Evolutionary conservation across 2,113 vertebrate species (phyloP).

Genomic region (Boulengeromyrus knoepffleri): DNA sequence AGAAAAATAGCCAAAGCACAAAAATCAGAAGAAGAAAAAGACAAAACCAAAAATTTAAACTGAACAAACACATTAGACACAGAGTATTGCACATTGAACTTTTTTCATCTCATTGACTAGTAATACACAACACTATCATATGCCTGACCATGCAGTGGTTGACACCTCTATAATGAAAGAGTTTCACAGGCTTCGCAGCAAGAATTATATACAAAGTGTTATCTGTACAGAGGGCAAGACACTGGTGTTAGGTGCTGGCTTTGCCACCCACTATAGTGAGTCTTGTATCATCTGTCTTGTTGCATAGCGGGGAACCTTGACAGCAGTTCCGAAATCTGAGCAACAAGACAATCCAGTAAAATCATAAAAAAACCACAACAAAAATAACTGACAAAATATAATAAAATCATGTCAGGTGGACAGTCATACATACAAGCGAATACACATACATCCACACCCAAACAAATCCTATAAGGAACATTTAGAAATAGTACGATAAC

Average conservation of each 20-base stretch:
- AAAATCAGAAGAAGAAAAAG: not conserved
- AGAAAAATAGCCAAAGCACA: constrained; percentile 22
- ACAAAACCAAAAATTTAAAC: constrained; percentile 18
- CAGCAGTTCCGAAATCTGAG: constrained; percentile 62
- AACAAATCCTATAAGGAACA: constrained; percentile 38
- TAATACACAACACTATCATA: constrained; percentile 70
- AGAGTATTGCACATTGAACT: constrained; percentile 86
- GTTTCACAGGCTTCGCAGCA: constrained; percentile 79
- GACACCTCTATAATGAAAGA: constrained; percentile 74
- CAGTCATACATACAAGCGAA: constrained; percentile 49
- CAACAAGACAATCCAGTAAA: constrained; percentile 66
- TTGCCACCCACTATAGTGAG: constrained; percentile 61
- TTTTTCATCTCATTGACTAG: constrained; percentile 67
- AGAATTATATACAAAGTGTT: constrained; percentile 79
- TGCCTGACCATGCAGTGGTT: constrained; percentile 81
- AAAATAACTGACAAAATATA: constrained; percentile 17
- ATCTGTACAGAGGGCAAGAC: constrained; percentile 63
- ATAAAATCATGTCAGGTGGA: constrained; percentile 29
- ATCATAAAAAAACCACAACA: constrained; percentile 54
- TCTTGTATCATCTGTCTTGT: constrained; percentile 32
- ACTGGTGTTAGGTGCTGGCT: constrained; percentile 41
- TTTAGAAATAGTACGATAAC: constrained; percentile 62
- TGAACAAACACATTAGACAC: constrained; percentile 30
- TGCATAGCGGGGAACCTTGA: constrained; percentile 65
- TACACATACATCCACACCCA: not conserved